These are phyloP conservation scores for Xestia sexstrigata DNA, from an alignment of 2,888 invertebrate genomes.

Conservation along the genomic window DNA sequence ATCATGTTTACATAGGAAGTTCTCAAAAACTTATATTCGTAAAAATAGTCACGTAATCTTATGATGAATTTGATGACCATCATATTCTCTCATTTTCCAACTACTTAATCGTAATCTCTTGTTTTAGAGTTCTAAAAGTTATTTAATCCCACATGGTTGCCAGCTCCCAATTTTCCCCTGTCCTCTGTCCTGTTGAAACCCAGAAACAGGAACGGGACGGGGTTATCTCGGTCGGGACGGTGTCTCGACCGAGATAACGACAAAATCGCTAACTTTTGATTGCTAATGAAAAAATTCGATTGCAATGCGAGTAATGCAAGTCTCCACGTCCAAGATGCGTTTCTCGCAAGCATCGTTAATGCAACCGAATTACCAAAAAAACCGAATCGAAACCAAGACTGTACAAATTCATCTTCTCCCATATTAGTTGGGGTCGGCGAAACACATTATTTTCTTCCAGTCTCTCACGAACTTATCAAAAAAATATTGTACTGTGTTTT, in stretches of 20 bases:
- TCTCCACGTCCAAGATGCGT: too few species aligned
- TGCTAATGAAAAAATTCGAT: too few species aligned
- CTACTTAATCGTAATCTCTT: background rate
- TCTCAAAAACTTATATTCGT: background rate
- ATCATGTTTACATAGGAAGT: background rate
- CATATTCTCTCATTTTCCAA: background rate
- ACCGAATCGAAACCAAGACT: too few species aligned
- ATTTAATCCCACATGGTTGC: background rate
- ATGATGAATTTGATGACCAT: background rate
- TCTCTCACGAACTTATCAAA: background rate
- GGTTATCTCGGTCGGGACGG: too few species aligned
- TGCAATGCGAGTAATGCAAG: too few species aligned
- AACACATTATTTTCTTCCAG: background rate
- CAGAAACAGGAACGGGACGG: background rate
- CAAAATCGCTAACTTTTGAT: too few species aligned
- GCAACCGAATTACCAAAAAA: too few species aligned
- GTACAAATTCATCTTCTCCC: background rate
- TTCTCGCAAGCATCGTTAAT: too few species aligned
- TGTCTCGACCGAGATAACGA: too few species aligned
- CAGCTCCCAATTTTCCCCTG: background rate
- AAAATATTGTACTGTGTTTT: background rate
- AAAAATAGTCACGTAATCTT: too few species aligned
- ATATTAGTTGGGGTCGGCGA: background rate
- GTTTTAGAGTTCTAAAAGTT: background rate
- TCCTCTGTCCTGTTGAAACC: background rate